A percentile compares a stretch with the other conserved stretches of the same genome.
Conservation (phyloP, 2,888 invertebrate genomes). For the Kryphioiulus occultus region DNA sequence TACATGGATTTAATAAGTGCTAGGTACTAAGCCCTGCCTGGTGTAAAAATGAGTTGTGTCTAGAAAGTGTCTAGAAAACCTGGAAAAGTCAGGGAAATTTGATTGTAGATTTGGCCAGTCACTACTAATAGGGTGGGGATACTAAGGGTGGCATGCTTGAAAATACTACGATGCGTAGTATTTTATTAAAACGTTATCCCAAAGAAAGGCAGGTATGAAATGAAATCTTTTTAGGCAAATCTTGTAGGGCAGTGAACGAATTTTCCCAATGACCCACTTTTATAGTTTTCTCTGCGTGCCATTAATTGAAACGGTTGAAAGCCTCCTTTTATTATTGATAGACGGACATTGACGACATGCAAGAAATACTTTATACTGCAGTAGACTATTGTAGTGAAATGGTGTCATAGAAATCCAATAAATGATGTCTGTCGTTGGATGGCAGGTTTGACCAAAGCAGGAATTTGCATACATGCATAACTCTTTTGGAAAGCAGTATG, state of each 20-base stretch:
- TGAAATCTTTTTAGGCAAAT: background rate
- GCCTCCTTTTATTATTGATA: conserved; percentile 3
- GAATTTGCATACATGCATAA: no score
- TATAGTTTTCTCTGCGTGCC: conserved; percentile 1
- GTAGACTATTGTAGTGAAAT: background rate
- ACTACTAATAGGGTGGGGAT: no score
- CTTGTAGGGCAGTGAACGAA: conserved; percentile 26
- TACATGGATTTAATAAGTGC: no score
- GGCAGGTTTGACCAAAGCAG: background rate
- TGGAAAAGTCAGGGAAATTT: no score
- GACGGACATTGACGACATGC: background rate
- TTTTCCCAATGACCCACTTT: conserved; percentile 3
- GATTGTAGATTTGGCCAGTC: no score
- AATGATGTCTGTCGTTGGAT: background rate
- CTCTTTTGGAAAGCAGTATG: no score
- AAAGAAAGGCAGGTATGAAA: background rate
- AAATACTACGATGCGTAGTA: background rate
- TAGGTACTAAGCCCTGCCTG: no score
- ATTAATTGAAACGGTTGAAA: background rate
- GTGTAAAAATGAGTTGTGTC: no score
- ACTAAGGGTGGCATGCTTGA: background rate
- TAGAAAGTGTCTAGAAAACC: no score
- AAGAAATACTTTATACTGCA: background rate
- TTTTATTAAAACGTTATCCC: background rate
- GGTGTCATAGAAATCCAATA: background rate